Evolutionary conservation across 2,113 vertebrate species (phyloP), one percentile per base, ranked within the genome.

Genomic region (Smithornis capensis): DNA sequence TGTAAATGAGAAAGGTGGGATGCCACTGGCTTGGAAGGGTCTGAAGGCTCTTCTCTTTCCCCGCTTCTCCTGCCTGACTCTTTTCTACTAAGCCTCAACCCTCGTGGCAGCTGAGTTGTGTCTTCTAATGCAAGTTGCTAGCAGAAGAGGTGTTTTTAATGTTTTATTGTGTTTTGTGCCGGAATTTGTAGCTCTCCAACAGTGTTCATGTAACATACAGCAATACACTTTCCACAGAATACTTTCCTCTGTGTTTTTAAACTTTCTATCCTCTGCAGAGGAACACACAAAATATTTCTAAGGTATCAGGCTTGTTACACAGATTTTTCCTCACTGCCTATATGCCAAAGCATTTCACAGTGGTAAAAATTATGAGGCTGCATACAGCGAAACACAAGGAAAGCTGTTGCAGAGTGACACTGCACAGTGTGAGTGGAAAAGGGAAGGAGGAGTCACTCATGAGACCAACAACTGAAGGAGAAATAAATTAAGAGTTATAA

Each of bases 401-500:
- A 96, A 95, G 83, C 83, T 93, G 90, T 50, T 90, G 76, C 49
- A 85, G 88, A 91, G 74, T 7, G 57, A 70, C 56, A 82, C 52
- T 0, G 44, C 79, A 63, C 64, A 64, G 71, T 1, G 0, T 42
- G 90, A 87, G 87, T 79, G 62, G 78, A 90, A 93, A 83, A 83
- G 52, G 59, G 68, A 87, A 83, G 82, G 74, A 87, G 84, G 47
- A 96, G 85, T 78, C 90, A 78, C 60, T 70, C 88, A 71, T 63
- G n/a, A 92, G 83, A 88, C 64, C 76, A 89, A n/a, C 76, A 90
- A 83, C 71, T 78, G 79, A 81, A 86, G 79, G 68, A 91, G 85
- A 92, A 89, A 94, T 92, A 92, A 93, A 95, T 95, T 92, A 92
- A 77, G 63, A 93, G 79, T 70, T 94, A 94, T 93, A 86, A 95